Conservation (phyloP, 2,888 invertebrate species). For the Drosophila testacea region DNA sequence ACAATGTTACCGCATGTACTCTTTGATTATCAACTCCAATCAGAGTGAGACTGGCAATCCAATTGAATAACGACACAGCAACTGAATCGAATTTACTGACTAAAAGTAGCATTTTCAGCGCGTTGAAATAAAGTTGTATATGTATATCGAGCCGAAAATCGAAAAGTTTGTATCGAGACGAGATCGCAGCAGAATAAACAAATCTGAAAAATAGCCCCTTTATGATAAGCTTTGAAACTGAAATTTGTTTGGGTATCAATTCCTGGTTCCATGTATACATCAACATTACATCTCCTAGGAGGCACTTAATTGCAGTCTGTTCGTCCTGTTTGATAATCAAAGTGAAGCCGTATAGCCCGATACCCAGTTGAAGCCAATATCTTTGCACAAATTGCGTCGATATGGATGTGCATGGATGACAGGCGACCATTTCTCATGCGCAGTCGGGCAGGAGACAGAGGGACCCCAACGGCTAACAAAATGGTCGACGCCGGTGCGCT, state of each 20-base stretch:
- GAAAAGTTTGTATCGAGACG: too few species aligned
- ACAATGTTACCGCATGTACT: constrained; percentile 18
- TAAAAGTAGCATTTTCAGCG: neutral
- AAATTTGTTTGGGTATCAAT: neutral
- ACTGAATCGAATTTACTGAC: neutral
- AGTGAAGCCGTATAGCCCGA: constrained; percentile 9
- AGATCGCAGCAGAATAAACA: too few species aligned
- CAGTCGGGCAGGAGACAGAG: constrained; percentile 34
- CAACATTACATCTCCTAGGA: too few species aligned
- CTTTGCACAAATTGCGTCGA: constrained; percentile 25
- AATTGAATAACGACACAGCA: constrained; percentile 14
- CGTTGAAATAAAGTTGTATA: too few species aligned
- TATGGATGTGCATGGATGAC: constrained; percentile 38
- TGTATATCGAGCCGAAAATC: too few species aligned
- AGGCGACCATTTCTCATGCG: constrained; percentile 72
- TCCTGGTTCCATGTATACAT: constrained; percentile 1
- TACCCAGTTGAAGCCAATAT: constrained; percentile 24
- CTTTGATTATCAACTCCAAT: constrained; percentile 72
- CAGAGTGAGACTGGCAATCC: constrained; percentile 31
- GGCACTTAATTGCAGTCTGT: too few species aligned
- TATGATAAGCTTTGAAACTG: too few species aligned
- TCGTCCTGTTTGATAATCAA: constrained; percentile 15
- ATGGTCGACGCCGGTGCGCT: constrained; percentile 33
- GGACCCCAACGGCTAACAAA: constrained; percentile 36
- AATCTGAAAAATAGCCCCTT: too few species aligned